Evolutionary conservation across 2,113 vertebrate species (phyloP).

Genomic region (Chlorodrepanis virens): DNA sequence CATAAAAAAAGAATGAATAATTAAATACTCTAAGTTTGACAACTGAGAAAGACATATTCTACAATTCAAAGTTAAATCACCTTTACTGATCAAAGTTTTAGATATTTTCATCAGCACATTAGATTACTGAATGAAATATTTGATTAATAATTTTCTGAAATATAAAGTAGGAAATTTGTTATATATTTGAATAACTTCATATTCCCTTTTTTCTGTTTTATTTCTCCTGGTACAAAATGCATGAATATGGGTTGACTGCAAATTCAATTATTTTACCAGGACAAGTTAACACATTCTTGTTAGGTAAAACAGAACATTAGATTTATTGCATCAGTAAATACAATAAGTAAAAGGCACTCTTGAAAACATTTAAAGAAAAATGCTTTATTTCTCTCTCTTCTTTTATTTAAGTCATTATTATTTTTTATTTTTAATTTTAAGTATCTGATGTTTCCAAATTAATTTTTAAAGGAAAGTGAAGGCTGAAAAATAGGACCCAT

Average conservation of each 20-base stretch:
- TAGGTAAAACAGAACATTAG: background rate
- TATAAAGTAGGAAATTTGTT: background rate
- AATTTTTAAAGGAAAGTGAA: background rate
- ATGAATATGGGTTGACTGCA: background rate
- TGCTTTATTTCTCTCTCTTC: background rate
- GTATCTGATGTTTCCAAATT: background rate
- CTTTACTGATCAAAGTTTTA: background rate
- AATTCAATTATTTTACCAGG: background rate
- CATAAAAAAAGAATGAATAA: background rate
- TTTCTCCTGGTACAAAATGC: background rate
- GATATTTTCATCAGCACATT: background rate
- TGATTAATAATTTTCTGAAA: background rate
- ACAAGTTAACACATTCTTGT: background rate
- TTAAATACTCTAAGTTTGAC: background rate
- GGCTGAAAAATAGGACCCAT: slow-evolving; percentile 5
- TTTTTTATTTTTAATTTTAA: background rate
- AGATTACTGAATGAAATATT: background rate
- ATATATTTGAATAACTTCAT: background rate
- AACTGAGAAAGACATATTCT: background rate
- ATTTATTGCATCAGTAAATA: background rate
- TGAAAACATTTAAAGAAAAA: background rate
- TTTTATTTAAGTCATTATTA: background rate
- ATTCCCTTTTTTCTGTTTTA: background rate
- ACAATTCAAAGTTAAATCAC: background rate
- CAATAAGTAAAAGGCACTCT: background rate